These are phyloP conservation scores for Drosophila birchii DNA, from an alignment of 2,888 invertebrate genomes.

Conservation along the genomic window DNA sequence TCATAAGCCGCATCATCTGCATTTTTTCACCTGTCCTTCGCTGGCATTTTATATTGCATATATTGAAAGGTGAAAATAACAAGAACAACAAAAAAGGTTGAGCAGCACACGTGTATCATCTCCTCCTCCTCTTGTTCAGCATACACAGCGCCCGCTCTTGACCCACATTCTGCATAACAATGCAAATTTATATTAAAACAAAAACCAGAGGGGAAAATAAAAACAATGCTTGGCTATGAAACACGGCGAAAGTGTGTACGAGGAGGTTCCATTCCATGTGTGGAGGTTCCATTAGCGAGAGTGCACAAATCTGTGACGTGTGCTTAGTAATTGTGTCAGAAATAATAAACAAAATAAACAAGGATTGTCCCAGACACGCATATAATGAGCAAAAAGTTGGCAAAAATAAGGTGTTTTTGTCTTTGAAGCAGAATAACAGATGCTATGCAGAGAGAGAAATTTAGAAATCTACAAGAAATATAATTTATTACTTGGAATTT, in stretches of 20 bases:
- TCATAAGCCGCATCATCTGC: constrained; percentile 49
- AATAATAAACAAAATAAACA: constrained; percentile 40
- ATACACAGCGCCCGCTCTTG: constrained; percentile 60
- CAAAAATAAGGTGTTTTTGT: constrained; percentile 12
- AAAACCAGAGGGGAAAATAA: constrained; percentile 55
- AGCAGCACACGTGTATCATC: constrained; percentile 52
- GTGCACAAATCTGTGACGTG: constrained; percentile 74
- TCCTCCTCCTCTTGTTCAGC: constrained; percentile 17
- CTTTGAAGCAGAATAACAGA: not conserved
- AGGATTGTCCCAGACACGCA: constrained; percentile 40
- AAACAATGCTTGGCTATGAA: constrained; percentile 48
- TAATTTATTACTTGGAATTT: not conserved
- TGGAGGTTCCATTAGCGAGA: constrained; percentile 65
- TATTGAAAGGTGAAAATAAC: constrained; percentile 50
- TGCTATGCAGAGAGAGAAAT: constrained; percentile 5
- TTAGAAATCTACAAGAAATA: not conserved
- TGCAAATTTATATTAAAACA: constrained; percentile 76
- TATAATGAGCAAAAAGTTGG: constrained; percentile 60
- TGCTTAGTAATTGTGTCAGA: constrained; percentile 77
- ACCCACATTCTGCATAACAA: constrained; percentile 69
- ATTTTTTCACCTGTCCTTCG: constrained; percentile 40
- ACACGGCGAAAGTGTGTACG: constrained; percentile 18
- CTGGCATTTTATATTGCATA: constrained; percentile 27
- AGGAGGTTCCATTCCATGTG: constrained; percentile 22
- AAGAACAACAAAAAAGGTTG: constrained; percentile 17